Base-by-base conservation (phyloP, 2,113 vertebrate genomes). In the Copsychus sechellarum region DNA sequence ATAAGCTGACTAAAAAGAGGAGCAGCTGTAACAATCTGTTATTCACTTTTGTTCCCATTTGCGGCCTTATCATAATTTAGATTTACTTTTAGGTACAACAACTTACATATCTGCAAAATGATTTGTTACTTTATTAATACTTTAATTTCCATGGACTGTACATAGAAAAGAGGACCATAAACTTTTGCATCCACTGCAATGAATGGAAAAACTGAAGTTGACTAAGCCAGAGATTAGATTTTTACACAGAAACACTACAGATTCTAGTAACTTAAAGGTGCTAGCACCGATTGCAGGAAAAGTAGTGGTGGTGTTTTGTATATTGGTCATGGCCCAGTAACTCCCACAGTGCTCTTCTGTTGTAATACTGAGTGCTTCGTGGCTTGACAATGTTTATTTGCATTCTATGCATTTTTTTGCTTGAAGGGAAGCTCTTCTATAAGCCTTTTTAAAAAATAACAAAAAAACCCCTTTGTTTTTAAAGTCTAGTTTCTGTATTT, bases 341-440 rank as follows among this genome's bases (percentile, higher is more conserved):
- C n/a, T 93, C 54, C 31, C 51, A 72, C 58, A 78, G 51, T 67
- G 74, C 64, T 93, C n/a, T 53, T 90, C 79, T 86, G 92, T 92
- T 90, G 71, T 91, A 94, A 93, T 61, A 66, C 66, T 6, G 28
- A 78, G 56, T 61, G 51, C 88, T 96, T 95, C 40, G 36, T 53
- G 71, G 51, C 72, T 83, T 92, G 88, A 90, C 76, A 82, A 56
- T 71, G 69, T 96, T 96, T 93, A 92, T 95, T 92, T 96, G 90
- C 90, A 83, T 90, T 92, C 64, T 92, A 90, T 78, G 33, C 72
- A 40, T 22, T 90, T 87, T 87, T 85, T 91, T 89, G 78, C 92
- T 95, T 2, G 7, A 86, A 96, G 72, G 53, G 73, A 95, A 87
- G 53, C 11, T 74, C 64, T 85, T 87, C 48, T 85, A 3, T 50